A percentile compares a stretch with the other conserved stretches of the same genome.
Evolutionary conservation across 2,113 vertebrate species (phyloP).

Genomic region (Erinaceus europaeus): DNA sequence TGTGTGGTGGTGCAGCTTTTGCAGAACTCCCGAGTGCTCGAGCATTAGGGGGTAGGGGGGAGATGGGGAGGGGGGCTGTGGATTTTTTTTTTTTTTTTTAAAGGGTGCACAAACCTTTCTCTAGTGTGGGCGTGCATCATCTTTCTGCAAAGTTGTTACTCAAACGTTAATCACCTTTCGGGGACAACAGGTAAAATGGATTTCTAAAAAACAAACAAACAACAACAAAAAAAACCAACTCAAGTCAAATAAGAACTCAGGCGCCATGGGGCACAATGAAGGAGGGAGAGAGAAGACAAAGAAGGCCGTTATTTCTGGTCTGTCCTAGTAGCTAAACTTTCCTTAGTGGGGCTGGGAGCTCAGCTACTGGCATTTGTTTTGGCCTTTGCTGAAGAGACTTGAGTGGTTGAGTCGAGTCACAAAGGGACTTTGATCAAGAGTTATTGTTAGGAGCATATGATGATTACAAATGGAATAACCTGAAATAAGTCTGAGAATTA

Average conservation of each 20-base stretch:
- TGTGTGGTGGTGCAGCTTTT: too few species aligned
- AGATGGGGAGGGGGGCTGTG: too few species aligned
- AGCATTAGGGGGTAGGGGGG: background rate
- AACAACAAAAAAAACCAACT: too few species aligned
- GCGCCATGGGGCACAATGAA: background rate
- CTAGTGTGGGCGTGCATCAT: background rate
- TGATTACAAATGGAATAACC: background rate
- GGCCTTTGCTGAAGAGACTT: background rate
- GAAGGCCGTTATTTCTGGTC: conserved; percentile 46
- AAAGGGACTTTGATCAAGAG: background rate
- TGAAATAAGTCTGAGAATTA: background rate
- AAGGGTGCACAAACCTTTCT: background rate
- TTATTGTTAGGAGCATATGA: too few species aligned
- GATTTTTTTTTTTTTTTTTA: too few species aligned
- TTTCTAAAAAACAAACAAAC: too few species aligned
- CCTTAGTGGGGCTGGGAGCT: background rate
- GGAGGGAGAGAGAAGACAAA: conserved; percentile 60
- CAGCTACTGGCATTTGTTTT: background rate
- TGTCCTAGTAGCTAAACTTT: conserved; percentile 44
- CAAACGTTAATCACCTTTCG: background rate
- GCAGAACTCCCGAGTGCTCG: background rate
- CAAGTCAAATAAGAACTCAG: background rate
- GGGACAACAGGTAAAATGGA: background rate
- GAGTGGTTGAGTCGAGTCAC: background rate
- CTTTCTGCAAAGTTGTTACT: conserved; percentile 5